These are phyloP conservation scores for Colletes gigas DNA, from an alignment of 1,140 invertebrate species.

Conservation along the genomic window DNA sequence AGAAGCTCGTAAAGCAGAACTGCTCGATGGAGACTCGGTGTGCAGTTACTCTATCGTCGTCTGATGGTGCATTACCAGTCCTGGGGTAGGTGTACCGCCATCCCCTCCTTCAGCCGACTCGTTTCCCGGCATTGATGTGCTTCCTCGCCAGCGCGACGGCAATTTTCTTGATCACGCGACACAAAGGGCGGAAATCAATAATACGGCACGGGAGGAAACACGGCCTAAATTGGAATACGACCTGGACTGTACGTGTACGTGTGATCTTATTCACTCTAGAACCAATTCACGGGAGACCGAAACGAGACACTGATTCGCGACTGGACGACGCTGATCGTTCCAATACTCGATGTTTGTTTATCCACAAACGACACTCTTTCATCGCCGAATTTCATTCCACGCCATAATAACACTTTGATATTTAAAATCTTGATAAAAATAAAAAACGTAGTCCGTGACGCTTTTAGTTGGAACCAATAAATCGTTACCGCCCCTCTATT, in stretches of 20 bases:
- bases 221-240: slow-evolving; percentile 25
- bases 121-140: slow-evolving; percentile 56
- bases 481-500: not conserved
- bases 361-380: too few species aligned
- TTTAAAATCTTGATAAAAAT: too few species aligned
- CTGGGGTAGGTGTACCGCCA: slow-evolving; percentile 44
- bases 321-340: not conserved
- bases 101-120: slow-evolving; percentile 13
- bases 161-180: slow-evolving; percentile 73
- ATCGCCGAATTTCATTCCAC: too few species aligned
- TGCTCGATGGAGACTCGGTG: not conserved
- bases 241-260: not conserved
- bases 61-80: slow-evolving; percentile 55
- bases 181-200: slow-evolving; percentile 70
- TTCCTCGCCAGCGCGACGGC: slow-evolving; percentile 54
- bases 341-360: not conserved
- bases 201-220: slow-evolving; percentile 35
- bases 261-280: not conserved
- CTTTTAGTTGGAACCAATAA: too few species aligned
- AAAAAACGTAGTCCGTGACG: too few species aligned
- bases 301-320: not conserved
- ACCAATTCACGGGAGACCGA: not conserved
- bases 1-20: not conserved
- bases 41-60: slow-evolving; percentile 49
- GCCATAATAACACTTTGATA: too few species aligned